phyloP scores from a whole-genome alignment of 2,888 invertebrate genomes.

The Pseudococcus viburni region DNA sequence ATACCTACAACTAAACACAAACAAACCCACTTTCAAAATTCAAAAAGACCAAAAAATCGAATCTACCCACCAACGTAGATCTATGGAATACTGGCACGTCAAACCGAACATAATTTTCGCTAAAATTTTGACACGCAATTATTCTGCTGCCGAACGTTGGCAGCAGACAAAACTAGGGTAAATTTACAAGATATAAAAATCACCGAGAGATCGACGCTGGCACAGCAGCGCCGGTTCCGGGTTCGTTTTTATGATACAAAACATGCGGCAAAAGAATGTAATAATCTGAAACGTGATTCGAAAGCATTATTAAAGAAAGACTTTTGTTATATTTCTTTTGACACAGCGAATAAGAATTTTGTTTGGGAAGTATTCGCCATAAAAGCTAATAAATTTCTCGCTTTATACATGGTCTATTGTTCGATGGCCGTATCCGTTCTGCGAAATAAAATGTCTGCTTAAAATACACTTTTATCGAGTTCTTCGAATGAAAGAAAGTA shows the following conservation, averaged over 20 bases:
- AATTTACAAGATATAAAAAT: background rate
- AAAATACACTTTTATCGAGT: conserved; percentile 48
- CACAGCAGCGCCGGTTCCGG: background rate
- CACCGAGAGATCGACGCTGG: background rate
- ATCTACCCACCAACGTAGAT: too few species aligned
- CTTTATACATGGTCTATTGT: conserved; percentile 19
- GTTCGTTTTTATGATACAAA: conserved; percentile 36
- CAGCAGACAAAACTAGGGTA: background rate
- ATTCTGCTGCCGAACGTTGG: too few species aligned
- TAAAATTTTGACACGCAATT: too few species aligned
- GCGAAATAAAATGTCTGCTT: conserved; percentile 28
- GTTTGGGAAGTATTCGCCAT: conserved; percentile 32
- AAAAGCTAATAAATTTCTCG: conserved; percentile 48
- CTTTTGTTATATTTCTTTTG: conserved; percentile 54
- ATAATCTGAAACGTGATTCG: conserved; percentile 50
- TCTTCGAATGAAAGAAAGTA: conserved; percentile 27
- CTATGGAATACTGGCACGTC: too few species aligned
- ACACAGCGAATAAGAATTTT: conserved; percentile 33
- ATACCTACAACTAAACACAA: too few species aligned
- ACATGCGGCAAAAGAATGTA: conserved; percentile 50
- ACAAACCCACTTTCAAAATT: too few species aligned
- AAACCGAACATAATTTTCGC: too few species aligned
- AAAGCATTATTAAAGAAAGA: conserved; percentile 48
- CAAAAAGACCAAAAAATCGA: too few species aligned
- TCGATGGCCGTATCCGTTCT: background rate